Evolutionary conservation across 2,113 vertebrate genomes (phyloP), one percentile per base, ranked within the genome.

Genomic region (Elgaria multicarinata): DNA sequence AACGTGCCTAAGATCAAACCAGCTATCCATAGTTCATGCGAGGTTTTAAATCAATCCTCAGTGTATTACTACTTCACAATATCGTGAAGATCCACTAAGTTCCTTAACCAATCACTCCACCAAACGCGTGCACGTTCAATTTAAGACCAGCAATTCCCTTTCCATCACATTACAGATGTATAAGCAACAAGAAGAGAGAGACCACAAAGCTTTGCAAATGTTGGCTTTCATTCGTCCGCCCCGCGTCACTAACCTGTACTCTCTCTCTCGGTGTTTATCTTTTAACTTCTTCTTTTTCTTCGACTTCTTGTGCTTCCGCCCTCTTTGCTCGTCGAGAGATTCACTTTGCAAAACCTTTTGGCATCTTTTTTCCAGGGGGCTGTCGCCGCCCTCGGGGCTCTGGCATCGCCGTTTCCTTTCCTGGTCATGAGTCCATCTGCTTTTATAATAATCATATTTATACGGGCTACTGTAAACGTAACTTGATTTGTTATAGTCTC

Each of bases 271-370:
- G 92, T 98, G 97, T 95, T 98, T 98, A 89, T 98, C 98, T 96
- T 98, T 99, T 58, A 98, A 98, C 93, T 98, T 98, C 95, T 98
- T 98, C 94, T 98, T 99, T 95, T 99, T 99, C 97, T 99, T 99
- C 66, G 97, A 98, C 87, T 98, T 99, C 91, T 98, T 99, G 88
- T 97, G 97, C 96, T 98, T 98, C 91, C 97, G 98, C 1, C 39
- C 94, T 90, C 90, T 95, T 26, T 94, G 94, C 66, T 97, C 96
- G 39, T 97, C 97, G 0, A 89, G 78, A 12, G 88, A 87, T 13
- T 90, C 93, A 28, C 95, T 94, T 4, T 90, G 92, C 14, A 81
- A 20, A 72, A 89, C 86, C 8, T 93, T 94, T 36, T 75, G 91
- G 75, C 71, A 91, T 90, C 95, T 97, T 92, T 86, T 97, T 42